A percentile compares a stretch with the other conserved stretches of the same genome.
Conservation (phyloP, 2,113 vertebrate genomes). For the Corythoichthys haematopterus region DNA sequence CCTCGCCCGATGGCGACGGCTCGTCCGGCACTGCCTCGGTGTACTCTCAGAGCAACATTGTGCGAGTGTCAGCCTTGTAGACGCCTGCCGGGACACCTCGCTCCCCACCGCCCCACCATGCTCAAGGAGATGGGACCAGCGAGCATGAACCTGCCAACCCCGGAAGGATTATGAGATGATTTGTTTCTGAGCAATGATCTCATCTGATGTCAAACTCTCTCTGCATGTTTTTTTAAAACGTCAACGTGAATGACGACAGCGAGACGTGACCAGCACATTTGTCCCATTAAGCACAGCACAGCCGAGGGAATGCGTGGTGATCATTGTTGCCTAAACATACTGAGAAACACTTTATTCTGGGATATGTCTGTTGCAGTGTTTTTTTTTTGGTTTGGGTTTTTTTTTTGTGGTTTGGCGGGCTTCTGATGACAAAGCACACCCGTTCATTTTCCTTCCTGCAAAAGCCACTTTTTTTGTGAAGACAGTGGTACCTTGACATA, state of each 20-base stretch:
- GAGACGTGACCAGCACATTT: slow-evolving; percentile 52
- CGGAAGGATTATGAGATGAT: slow-evolving; percentile 57
- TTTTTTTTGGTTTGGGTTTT: slow-evolving; percentile 52
- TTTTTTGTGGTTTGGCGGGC: slow-evolving; percentile 42
- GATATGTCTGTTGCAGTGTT: slow-evolving; percentile 55
- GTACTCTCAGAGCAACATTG: slow-evolving; percentile 93
- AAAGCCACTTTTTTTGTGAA: slow-evolving; percentile 49
- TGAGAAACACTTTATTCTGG: slow-evolving; percentile 66
- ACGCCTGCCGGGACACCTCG: slow-evolving; percentile 35
- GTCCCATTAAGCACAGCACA: slow-evolving; percentile 63
- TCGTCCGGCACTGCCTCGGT: slow-evolving; percentile 78
- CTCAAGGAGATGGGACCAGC: slow-evolving; percentile 62
- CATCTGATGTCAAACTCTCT: slow-evolving; percentile 69
- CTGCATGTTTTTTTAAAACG: slow-evolving; percentile 51
- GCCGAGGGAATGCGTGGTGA: slow-evolving; percentile 36
- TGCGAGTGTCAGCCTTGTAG: slow-evolving; percentile 98
- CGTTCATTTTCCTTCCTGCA: slow-evolving; percentile 31
- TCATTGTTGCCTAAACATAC: slow-evolving; percentile 61
- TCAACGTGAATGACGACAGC: slow-evolving; percentile 40
- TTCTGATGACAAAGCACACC: slow-evolving; percentile 65
- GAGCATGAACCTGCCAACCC: slow-evolving; percentile 71
- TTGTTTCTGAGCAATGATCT: slow-evolving; percentile 48
- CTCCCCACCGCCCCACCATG: slow-evolving; percentile 47
- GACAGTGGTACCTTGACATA: slow-evolving; percentile 16
- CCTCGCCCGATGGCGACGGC: slow-evolving; percentile 82